Percentiles rank a stretch among this genome's conserved stretches.
phyloP scores from a whole-genome alignment of 2,888 invertebrate species.

The Drepana falcataria region DNA sequence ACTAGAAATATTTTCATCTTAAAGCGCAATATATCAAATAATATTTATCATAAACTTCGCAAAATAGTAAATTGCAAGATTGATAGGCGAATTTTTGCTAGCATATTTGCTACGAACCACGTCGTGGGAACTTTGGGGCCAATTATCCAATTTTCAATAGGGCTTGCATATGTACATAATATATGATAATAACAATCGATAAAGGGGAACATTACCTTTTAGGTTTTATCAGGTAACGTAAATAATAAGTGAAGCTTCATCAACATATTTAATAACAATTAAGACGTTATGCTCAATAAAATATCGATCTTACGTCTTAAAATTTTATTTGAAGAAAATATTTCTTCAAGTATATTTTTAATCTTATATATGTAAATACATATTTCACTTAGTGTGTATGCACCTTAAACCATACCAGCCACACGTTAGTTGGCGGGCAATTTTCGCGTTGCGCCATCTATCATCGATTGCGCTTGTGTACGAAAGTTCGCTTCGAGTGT shows the following conservation, averaged over 20 bases:
- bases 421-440: slow-evolving; percentile 33
- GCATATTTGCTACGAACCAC: slow-evolving; percentile 21
- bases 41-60: neutral
- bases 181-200: slow-evolving; percentile 35
- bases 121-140: slow-evolving; percentile 43
- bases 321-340: no score
- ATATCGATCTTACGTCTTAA: no score
- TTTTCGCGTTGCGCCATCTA: slow-evolving; percentile 40
- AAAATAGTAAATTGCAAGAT: slow-evolving; percentile 1
- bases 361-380: no score
- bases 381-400: neutral
- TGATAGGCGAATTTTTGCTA: neutral
- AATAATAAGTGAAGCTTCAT: neutral
- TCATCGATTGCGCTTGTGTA: slow-evolving; percentile 29
- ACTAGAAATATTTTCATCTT: no score
- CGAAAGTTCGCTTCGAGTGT: slow-evolving; percentile 28
- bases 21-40: neutral
- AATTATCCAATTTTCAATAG: slow-evolving; percentile 62
- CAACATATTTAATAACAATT: no score
- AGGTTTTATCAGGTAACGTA: neutral
- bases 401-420: slow-evolving; percentile 15
- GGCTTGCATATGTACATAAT: slow-evolving; percentile 23
- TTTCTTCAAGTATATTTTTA: no score
- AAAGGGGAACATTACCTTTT: slow-evolving; percentile 32
- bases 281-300: no score